Conservation (phyloP, 1,140 invertebrate genomes). For the Ceratoteleas bidentatus region DNA sequence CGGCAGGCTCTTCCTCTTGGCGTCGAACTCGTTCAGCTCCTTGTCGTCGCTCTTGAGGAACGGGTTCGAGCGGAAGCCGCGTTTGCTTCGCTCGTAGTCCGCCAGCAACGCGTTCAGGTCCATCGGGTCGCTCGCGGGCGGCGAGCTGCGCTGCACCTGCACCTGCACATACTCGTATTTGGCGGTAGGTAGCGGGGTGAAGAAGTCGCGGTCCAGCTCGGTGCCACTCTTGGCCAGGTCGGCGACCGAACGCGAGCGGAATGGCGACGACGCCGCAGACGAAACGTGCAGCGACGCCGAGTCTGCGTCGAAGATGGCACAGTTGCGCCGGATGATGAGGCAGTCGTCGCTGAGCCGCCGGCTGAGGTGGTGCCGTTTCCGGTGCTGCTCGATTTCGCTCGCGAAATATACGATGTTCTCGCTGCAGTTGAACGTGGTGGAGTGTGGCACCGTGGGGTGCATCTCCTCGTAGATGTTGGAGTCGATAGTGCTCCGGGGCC, state of each 20-base stretch:
- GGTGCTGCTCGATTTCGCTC: constrained; percentile 31
- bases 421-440: constrained; percentile 34
- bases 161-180: constrained; percentile 4
- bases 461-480: constrained; percentile 35
- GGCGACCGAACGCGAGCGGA: constrained; percentile 35
- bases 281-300: constrained; percentile 12
- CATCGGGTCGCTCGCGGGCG: constrained; percentile 27
- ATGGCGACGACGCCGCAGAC: constrained; percentile 33
- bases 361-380: constrained; percentile 24
- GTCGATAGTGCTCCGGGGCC: constrained; percentile 43
- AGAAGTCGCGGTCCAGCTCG: neutral
- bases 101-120: constrained; percentile 82
- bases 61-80: constrained; percentile 80
- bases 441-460: constrained; percentile 21
- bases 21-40: constrained; percentile 86
- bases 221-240: constrained; percentile 12
- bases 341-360: constrained; percentile 72
- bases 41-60: constrained; percentile 72
- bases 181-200: constrained; percentile 4
- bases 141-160: neutral
- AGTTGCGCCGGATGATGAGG: constrained; percentile 65
- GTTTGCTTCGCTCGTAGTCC: constrained; percentile 85
- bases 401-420: constrained; percentile 37
- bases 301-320: constrained; percentile 51
- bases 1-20: constrained; percentile 88